Percentiles rank a stretch among this genome's conserved stretches.
These are phyloP conservation scores for Leptothorax acervorum DNA, from an alignment of 2,888 invertebrate species.

Conservation along the genomic window DNA sequence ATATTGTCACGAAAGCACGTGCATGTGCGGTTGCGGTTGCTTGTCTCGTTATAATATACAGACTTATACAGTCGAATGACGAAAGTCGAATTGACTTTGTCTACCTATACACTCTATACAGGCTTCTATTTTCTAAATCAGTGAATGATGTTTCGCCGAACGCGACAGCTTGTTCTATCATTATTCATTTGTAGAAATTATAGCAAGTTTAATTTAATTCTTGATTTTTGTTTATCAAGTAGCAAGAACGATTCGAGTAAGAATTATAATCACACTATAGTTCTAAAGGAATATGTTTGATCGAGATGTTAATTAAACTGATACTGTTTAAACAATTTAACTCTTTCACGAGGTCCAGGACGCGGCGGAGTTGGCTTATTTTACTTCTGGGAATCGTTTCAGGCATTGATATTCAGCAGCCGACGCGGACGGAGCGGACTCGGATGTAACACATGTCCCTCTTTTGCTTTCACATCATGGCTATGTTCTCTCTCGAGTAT, in stretches of 20 bases:
- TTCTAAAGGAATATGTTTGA: background rate
- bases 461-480: constrained; percentile 74
- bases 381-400: constrained; percentile 34
- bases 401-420: constrained; percentile 68
- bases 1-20: constrained; percentile 53
- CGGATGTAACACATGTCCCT: constrained; percentile 66
- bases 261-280: background rate
- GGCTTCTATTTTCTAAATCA: too few species aligned
- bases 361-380: background rate
- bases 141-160: too few species aligned
- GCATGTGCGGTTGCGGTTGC: constrained; percentile 28
- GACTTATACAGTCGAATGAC: constrained; percentile 57
- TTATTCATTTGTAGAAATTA: too few species aligned
- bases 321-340: background rate
- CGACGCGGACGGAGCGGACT: constrained; percentile 52
- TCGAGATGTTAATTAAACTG: background rate
- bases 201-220: too few species aligned
- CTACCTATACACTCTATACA: background rate
- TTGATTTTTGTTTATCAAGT: background rate
- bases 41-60: background rate
- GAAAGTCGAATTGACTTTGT: constrained; percentile 53
- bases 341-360: background rate
- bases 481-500: constrained; percentile 56
- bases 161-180: too few species aligned
- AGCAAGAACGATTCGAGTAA: background rate